Conservation (phyloP, 2,113 vertebrate genomes). For the Octodon degus region DNA sequence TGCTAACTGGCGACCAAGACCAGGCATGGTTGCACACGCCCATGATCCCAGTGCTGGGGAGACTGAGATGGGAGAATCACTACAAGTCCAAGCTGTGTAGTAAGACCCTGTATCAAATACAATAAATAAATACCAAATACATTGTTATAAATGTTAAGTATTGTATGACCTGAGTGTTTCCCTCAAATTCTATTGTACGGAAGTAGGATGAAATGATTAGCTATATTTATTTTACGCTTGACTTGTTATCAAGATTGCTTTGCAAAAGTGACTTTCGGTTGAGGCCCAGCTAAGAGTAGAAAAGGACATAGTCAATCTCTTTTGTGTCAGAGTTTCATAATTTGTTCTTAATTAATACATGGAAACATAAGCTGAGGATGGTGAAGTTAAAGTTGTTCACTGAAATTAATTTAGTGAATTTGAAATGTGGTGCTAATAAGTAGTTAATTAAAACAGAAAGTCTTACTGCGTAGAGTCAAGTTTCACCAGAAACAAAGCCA, state of each 20-base stretch:
- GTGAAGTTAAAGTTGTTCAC: not conserved
- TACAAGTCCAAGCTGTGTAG: no score
- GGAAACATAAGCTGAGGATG: slow-evolving; percentile 23
- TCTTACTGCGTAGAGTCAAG: slow-evolving; percentile 9
- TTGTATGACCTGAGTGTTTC: not conserved
- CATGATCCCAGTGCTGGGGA: no score
- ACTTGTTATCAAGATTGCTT: not conserved
- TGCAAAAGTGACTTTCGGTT: not conserved
- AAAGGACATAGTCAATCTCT: not conserved
- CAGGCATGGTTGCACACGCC: no score
- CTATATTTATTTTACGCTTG: not conserved
- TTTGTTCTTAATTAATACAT: slow-evolving; percentile 45
- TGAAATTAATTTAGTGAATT: not conserved
- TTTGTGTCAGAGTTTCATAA: not conserved
- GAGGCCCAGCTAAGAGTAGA: not conserved
- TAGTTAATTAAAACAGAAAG: slow-evolving; percentile 44
- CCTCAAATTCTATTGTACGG: not conserved
- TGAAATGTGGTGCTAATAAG: slow-evolving; percentile 17
- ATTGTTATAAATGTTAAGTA: not conserved
- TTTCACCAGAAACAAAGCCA: slow-evolving; percentile 10
- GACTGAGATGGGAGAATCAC: no score
- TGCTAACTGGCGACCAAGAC: no score
- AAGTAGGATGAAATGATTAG: slow-evolving; percentile 10
- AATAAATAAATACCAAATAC: not conserved
- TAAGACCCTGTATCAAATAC: no score